Evolutionary conservation across 2,888 invertebrate species (phyloP).

Genomic region (Oxytorus armatus): DNA sequence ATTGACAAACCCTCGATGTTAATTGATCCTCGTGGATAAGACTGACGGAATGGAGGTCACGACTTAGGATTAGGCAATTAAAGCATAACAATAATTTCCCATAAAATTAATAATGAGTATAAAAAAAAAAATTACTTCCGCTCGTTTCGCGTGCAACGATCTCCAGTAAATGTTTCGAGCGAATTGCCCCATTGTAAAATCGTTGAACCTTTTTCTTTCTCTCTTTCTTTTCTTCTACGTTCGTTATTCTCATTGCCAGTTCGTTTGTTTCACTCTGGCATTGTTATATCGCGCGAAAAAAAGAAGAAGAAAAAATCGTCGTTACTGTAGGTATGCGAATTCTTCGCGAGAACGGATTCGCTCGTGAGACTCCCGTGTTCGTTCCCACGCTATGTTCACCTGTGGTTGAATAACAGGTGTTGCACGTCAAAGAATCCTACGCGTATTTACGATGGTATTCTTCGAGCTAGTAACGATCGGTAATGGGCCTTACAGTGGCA

Average conservation of each 20-base stretch:
- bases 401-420: conserved; percentile 68
- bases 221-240: conserved; percentile 9
- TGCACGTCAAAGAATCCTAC: conserved; percentile 62
- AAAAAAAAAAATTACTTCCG: conserved; percentile 55
- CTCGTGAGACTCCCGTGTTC: conserved; percentile 64
- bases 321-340: conserved; percentile 36
- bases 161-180: conserved; percentile 31
- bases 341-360: conserved; percentile 60
- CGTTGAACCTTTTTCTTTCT: conserved; percentile 42
- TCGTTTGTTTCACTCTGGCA: conserved; percentile 38
- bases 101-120: conserved; percentile 55
- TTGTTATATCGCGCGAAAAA: conserved; percentile 49
- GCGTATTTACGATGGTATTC: conserved; percentile 22
- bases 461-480: conserved; percentile 20
- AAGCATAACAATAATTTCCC: conserved; percentile 24
- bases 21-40: conserved; percentile 33
- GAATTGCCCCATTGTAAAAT: conserved; percentile 28
- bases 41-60: conserved; percentile 31
- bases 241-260: conserved; percentile 41
- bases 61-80: conserved; percentile 34
- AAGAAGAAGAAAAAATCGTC: conserved; percentile 17
- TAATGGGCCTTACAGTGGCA: neutral
- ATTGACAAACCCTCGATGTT: conserved; percentile 61
- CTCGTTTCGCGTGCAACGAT: conserved; percentile 42
- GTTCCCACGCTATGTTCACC: conserved; percentile 71